Evolutionary conservation across 1,140 invertebrate species (phyloP).

Genomic region (Ceratitis capitata): DNA sequence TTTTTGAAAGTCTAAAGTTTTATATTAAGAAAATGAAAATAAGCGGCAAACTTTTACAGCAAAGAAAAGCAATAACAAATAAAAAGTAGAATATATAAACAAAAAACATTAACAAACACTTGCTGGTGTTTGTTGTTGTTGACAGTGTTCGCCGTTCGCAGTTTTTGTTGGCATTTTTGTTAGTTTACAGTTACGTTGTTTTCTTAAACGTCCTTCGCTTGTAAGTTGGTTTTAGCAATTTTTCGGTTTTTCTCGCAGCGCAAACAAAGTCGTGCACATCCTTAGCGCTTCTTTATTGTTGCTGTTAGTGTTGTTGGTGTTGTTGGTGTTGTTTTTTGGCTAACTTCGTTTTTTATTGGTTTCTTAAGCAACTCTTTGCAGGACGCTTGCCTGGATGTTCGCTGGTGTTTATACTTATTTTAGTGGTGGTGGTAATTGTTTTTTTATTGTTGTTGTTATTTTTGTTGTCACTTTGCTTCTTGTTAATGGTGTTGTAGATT

Average conservation of each 20-base stretch:
- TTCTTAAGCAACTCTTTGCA: too few species aligned
- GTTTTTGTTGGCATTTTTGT: background rate
- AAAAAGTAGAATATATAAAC: background rate
- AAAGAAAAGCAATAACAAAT: background rate
- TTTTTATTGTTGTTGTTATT: too few species aligned
- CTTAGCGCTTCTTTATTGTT: background rate
- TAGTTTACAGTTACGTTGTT: slow-evolving; percentile 17
- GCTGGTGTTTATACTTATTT: background rate
- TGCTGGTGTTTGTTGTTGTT: background rate
- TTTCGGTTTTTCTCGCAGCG: background rate
- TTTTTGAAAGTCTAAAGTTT: background rate
- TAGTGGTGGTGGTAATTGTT: too few species aligned
- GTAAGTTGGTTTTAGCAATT: slow-evolving; percentile 31
- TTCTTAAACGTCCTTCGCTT: slow-evolving; percentile 14
- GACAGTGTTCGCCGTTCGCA: background rate
- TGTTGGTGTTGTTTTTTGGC: background rate
- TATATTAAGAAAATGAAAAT: slow-evolving; percentile 26
- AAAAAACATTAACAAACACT: background rate
- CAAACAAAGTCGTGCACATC: background rate
- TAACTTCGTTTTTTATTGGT: too few species aligned
- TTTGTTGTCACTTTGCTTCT: too few species aligned
- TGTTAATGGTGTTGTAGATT: background rate
- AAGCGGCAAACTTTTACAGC: background rate
- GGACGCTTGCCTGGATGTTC: too few species aligned
- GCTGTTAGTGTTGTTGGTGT: background rate